Percentiles rank a stretch among this genome's conserved stretches.
These are phyloP conservation scores for Cecidostiba fungosa DNA, from an alignment of 2,888 invertebrate species.

Conservation along the genomic window DNA sequence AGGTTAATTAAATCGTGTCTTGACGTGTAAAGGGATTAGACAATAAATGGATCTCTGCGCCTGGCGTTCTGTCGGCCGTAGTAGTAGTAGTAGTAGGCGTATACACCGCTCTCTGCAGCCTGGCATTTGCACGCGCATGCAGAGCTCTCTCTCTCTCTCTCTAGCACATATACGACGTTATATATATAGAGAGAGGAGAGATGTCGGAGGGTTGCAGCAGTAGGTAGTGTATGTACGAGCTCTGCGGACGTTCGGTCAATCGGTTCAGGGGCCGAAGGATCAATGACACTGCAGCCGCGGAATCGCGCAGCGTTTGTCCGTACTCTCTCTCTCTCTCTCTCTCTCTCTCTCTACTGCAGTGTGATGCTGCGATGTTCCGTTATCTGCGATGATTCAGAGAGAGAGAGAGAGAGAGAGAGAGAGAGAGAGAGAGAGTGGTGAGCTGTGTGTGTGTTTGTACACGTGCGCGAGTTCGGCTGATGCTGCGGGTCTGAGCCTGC, in stretches of 20 bases:
- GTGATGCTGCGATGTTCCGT: background rate
- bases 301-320: background rate
- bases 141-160: background rate
- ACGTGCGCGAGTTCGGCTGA: background rate
- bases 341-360: background rate
- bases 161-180: background rate
- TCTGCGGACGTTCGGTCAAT: slow-evolving; percentile 5
- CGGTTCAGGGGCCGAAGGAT: slow-evolving; percentile 16
- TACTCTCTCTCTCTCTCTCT: background rate
- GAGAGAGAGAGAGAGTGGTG: no score
- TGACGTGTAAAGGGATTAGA: slow-evolving; percentile 56
- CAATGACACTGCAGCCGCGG: slow-evolving; percentile 36
- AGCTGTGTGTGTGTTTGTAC: background rate
- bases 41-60: slow-evolving; percentile 55
- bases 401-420: no score
- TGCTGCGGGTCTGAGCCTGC: background rate
- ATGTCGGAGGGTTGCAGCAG: background rate
- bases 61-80: slow-evolving; percentile 14
- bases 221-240: background rate
- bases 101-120: background rate
- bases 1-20: slow-evolving; percentile 64
- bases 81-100: background rate
- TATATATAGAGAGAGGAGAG: background rate
- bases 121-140: background rate
- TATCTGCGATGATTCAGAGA: slow-evolving; percentile 21